Percentiles rank a stretch among this genome's conserved stretches.
Evolutionary conservation across 2,797 vertebrate species (phyloP).

Genomic region (Ctenochaetus hawaiiensis): DNA sequence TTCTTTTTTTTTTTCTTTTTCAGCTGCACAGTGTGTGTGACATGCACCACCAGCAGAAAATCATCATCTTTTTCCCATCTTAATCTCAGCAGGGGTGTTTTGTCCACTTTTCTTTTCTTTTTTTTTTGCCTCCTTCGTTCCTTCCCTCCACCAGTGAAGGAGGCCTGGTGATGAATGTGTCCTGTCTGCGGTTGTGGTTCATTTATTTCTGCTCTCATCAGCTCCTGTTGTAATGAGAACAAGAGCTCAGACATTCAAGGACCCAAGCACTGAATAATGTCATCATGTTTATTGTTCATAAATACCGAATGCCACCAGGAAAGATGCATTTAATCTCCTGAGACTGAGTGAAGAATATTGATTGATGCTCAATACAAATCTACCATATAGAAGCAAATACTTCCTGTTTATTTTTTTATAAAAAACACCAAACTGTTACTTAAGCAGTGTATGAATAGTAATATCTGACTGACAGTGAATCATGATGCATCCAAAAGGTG

Average conservation of each 20-base stretch:
- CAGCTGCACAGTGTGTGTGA: slow-evolving; percentile 11
- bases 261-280: slow-evolving; percentile 58
- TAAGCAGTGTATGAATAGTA: slow-evolving; percentile 12
- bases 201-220: slow-evolving; percentile 65
- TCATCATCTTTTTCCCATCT: slow-evolving; percentile 5
- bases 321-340: neutral
- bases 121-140: neutral
- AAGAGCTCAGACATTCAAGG: slow-evolving; percentile 33
- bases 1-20: too few relatives aligned
- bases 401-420: neutral
- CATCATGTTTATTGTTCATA: slow-evolving; percentile 39
- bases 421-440: slow-evolving; percentile 3
- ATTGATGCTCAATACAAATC: slow-evolving; percentile 14
- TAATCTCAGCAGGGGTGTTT: slow-evolving; percentile 30
- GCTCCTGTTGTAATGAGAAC: slow-evolving; percentile 60
- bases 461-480: slow-evolving; percentile 13
- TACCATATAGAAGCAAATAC: neutral
- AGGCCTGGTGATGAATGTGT: slow-evolving; percentile 59
- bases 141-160: neutral
- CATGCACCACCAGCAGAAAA: slow-evolving; percentile 15
- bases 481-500: neutral
- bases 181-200: slow-evolving; percentile 39
- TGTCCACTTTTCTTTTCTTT: neutral
- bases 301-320: slow-evolving; percentile 38
- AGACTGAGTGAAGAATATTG: slow-evolving; percentile 3